phyloP scores from a whole-genome alignment of 1,140 invertebrate species.

The Drosophila cardini region DNA sequence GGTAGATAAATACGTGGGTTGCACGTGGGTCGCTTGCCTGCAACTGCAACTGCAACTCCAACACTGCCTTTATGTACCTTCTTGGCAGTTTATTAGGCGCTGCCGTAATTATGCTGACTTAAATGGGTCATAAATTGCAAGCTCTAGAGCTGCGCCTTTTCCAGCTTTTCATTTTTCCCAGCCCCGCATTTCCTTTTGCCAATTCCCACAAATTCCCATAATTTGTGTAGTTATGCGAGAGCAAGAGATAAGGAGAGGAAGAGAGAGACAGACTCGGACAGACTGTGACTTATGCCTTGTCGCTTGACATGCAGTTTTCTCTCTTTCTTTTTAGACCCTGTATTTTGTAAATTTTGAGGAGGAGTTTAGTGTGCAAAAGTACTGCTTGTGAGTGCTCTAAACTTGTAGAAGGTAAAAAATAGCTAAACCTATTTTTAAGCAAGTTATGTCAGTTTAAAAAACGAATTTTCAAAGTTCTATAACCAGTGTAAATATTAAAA shows the following conservation, averaged over 20 bases:
- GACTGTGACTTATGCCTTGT: conserved; percentile 33
- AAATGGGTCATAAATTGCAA: conserved; percentile 84
- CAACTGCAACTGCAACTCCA: conserved; percentile 22
- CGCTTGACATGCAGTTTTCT: neutral
- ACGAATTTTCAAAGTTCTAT: no score
- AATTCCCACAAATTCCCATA: conserved; percentile 23
- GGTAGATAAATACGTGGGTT: conserved; percentile 51
- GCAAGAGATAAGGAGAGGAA: neutral
- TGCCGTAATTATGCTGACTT: conserved; percentile 80
- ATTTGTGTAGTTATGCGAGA: conserved; percentile 21
- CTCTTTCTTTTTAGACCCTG: neutral
- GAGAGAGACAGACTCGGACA: conserved; percentile 9
- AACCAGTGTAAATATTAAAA: no score
- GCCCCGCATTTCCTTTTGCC: conserved; percentile 25
- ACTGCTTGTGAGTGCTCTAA: no score
- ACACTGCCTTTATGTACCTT: conserved; percentile 20
- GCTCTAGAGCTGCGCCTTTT: conserved; percentile 35
- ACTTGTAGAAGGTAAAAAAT: no score
- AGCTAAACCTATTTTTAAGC: no score
- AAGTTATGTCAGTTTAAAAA: no score
- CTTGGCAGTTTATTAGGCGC: conserved; percentile 63
- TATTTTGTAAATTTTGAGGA: no score
- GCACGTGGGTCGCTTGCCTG: conserved; percentile 51
- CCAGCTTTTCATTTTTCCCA: no score
- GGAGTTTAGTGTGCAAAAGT: no score